Evolutionary conservation across 2,113 vertebrate genomes (phyloP), one percentile per base, ranked within the genome.

Genomic region (Cyanoderma ruficeps): DNA sequence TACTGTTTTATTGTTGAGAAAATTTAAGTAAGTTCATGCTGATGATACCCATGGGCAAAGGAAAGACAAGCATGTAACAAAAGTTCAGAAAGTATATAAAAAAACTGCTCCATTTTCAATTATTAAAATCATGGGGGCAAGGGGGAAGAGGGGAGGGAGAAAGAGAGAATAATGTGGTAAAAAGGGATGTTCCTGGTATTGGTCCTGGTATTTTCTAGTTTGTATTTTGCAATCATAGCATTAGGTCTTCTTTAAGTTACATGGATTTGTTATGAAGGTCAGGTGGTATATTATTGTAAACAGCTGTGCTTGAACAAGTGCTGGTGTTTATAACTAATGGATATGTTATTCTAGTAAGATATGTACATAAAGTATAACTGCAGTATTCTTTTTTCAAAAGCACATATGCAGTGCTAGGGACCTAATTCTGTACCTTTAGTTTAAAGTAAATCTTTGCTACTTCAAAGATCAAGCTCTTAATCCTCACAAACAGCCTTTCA

Each of bases 391-490:
- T 35, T 21, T 91, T 76, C 86, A 44, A 85, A 95, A 87, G 63
- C 59, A 83, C 5, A 30, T 72, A 30, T 57, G 33, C 11, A 64
- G 16, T n/a, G 8, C 71, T 41, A 70, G 39, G 13, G 22, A 77
- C 60, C 59, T 90, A 88, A 72, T 75, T 59, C 75, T 63, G 13
- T 86, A 65, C 64, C 76, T 83, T 90, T 42, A 57, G 47, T 65
- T 75, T 21, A 61, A 71, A 94, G 37, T 79, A 91, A 86, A 89
- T 71, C 87, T 79, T 92, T 74, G 14, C 25, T 75, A 33, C 72
- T 94, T 24, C 52, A 81, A 94, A 88, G 60, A 93, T 72, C 37
- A 80, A 94, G 47, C 37, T 46, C 46, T 80, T 96, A 95, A 93
- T 93, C 57, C 41, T 76, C 4, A 0, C n/a, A 56, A 85, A 88